Base-by-base conservation (phyloP, 2,888 invertebrate species). In the Pteria penguin region DNA sequence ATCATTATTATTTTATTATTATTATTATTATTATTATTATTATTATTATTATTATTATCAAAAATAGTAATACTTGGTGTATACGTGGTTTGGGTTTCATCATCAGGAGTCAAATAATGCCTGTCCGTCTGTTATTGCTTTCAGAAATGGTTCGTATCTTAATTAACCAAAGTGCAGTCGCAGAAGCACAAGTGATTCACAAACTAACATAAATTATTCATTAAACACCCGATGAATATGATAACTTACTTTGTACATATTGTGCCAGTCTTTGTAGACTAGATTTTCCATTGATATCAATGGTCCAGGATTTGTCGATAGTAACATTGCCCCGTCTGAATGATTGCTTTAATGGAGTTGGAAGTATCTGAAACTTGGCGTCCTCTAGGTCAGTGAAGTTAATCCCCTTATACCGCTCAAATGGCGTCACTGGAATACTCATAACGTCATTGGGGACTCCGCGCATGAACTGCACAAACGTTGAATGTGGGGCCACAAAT, bases 301-400 rank as follows among this genome's bases (percentile, higher is more conserved):
- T 73, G n/a, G 57, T 70, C 76, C 76, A 77, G n/a, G 27, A 65
- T 5, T 73, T 73, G 55, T 77, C 73, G 27, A 77, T 66, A 3
- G 27, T 73, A 8, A 77, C 58, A 2, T 55, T 65, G 26, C 65
- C 58, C 4, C 45, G 26, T 36, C 57, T 58, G 14, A 32, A 22
- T 26, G 33, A 18, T 8, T 33, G 22, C 18, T 57, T 33, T 2
- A 65, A 14, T n/a, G 76, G 76, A 4, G 76, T 77, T 18, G 76
- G 76, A 29, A 77, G 29, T 8, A 77, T 57, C n/a, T 63, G 63
- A 24, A 65, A 33, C 26, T 69, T 69, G 1, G 66, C 65, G 29
- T 33, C 54, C 18, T 69, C 66, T 4, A 60, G 36, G 8, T 32
- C 72, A 8, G 70, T 60, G 11, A 77, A 72, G 32, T 77, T 73